A percentile compares a stretch with the other conserved stretches of the same genome.
phyloP scores from a whole-genome alignment of 2,797 vertebrate genomes.

The Lindbergichthys nudifrons region DNA sequence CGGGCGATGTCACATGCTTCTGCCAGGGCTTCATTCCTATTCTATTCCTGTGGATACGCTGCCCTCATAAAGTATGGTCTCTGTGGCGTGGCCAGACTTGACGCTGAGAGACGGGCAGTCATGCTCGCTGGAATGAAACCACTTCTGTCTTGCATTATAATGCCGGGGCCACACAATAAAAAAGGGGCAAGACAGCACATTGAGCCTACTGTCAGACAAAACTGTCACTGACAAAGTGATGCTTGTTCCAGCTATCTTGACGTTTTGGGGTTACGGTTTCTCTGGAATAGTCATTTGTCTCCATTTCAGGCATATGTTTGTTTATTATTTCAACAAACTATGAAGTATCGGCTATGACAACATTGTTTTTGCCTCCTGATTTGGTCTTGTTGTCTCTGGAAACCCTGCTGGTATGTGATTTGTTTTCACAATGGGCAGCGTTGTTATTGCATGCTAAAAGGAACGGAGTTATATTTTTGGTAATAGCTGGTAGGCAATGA shows the following conservation, averaged over 20 bases:
- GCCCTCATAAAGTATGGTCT: conserved; percentile 1
- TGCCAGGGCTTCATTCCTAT: not conserved
- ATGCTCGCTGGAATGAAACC: not conserved
- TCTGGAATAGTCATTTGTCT: conserved; percentile 1
- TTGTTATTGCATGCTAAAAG: not conserved
- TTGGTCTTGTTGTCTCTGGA: not conserved
- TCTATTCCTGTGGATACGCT: conserved; percentile 30
- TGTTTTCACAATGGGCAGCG: not conserved
- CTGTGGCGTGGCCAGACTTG: not conserved
- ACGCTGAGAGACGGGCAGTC: conserved; percentile 11
- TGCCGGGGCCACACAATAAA: conserved; percentile 4
- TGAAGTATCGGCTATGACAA: not conserved
- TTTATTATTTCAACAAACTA: not conserved
- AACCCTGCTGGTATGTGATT: not conserved
- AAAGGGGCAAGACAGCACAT: conserved; percentile 20
- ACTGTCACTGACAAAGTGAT: conserved; percentile 9
- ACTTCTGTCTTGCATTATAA: not conserved
- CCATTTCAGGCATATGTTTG: not conserved
- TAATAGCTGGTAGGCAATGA: not conserved
- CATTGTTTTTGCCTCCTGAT: not conserved
- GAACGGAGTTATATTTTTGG: not conserved
- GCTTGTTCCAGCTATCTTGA: not conserved
- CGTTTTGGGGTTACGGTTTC: not conserved
- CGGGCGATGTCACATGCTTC: not conserved
- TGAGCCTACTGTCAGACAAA: conserved; percentile 19